Evolutionary conservation across 2,113 vertebrate species (phyloP).

Genomic region (Gymnarchus niloticus): DNA sequence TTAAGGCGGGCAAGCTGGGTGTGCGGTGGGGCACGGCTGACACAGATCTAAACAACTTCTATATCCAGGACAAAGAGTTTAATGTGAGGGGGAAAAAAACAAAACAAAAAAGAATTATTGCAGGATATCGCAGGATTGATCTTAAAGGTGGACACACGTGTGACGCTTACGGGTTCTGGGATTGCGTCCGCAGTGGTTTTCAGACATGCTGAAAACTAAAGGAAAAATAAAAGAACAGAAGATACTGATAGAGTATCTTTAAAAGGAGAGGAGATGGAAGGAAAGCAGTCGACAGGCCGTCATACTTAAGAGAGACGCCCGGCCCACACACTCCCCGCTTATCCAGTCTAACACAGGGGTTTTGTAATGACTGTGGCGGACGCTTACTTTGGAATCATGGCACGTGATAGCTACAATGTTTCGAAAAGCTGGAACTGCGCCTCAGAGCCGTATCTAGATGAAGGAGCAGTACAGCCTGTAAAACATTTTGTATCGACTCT

Average conservation of each 20-base stretch:
- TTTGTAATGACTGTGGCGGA: background rate
- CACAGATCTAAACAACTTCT: too few relatives aligned
- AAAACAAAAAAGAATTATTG: too few relatives aligned
- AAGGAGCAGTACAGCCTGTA: background rate
- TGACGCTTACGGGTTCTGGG: too few relatives aligned
- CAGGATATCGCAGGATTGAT: too few relatives aligned
- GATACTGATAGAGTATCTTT: background rate
- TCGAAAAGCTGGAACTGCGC: background rate
- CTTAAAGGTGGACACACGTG: too few relatives aligned
- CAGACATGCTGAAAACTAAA: background rate
- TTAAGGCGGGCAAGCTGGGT: too few relatives aligned
- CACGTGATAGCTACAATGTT: background rate
- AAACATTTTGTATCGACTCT: background rate
- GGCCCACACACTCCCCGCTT: too few relatives aligned
- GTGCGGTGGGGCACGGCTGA: too few relatives aligned
- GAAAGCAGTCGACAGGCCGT: background rate
- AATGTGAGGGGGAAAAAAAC: too few relatives aligned
- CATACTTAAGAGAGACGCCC: too few relatives aligned
- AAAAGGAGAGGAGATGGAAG: background rate
- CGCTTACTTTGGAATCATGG: background rate
- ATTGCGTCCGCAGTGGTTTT: background rate
- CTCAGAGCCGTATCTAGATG: background rate
- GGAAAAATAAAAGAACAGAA: background rate
- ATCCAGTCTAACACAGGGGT: too few relatives aligned
- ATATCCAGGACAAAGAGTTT: too few relatives aligned